Conservation (phyloP, 1,140 invertebrate species). For the Dufourea novaeangliae region DNA sequence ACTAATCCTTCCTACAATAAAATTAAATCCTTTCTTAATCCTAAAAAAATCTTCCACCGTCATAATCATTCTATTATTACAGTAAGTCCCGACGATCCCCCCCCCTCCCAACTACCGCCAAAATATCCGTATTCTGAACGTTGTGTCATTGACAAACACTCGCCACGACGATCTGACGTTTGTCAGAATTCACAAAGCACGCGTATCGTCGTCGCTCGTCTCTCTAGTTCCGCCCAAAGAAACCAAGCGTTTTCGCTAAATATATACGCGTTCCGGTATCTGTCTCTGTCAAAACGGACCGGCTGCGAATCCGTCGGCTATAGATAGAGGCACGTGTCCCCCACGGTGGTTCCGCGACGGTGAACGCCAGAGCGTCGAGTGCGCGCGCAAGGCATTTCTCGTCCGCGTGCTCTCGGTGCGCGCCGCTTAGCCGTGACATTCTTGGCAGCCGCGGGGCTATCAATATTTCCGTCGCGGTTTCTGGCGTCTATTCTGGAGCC, state of each 20-base stretch:
- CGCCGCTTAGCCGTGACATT: constrained; percentile 37
- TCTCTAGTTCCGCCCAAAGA: background rate
- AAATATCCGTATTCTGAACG: background rate
- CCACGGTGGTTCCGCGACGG: background rate
- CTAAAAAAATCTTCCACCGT: no score
- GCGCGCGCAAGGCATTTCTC: no score
- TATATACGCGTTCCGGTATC: constrained; percentile 22
- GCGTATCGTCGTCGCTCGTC: background rate
- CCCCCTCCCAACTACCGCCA: no score
- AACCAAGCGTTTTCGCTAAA: constrained; percentile 17
- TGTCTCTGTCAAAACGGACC: constrained; percentile 14
- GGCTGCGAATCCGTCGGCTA: background rate
- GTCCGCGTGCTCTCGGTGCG: background rate
- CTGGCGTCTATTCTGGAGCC: constrained; percentile 17
- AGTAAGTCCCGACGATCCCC: no score
- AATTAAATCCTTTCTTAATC: no score
- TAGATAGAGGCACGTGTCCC: constrained; percentile 5
- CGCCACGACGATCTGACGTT: background rate
- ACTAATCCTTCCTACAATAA: no score
- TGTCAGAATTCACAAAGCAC: background rate
- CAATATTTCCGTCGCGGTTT: constrained; percentile 37
- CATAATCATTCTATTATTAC: no score
- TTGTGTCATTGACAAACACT: background rate
- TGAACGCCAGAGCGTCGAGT: no score
- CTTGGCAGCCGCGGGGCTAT: constrained; percentile 29